Evolutionary conservation across 2,888 invertebrate genomes (phyloP), one percentile per base, ranked within the genome.

Genomic region (Polyploca ridens): DNA sequence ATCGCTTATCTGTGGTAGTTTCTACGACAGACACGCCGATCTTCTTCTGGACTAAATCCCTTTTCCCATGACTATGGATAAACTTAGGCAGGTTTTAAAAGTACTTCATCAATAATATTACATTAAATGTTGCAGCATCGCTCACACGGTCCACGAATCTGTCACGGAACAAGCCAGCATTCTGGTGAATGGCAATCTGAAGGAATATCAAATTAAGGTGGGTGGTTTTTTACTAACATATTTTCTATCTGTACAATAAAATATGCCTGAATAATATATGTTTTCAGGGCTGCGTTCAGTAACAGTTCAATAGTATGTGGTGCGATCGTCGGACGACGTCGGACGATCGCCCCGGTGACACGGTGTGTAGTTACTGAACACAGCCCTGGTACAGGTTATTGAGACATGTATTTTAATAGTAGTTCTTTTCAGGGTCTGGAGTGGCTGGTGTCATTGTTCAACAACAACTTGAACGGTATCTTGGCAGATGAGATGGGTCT

Each of bases 401-500:
- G 10, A 38, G 10, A 0, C 0, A 38, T 38, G 38, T 38, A 38
- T 38, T 7, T 61, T 58, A n/a, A 6, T 35, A 5, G 1, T 38
- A 16, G 57, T 54, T 57, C 65, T 67, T 70, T 6, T 1, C 72
- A 96, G 95, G 99, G 99, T 72, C 94, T 99, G 71, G 99, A 99
- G 91, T 99, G 99, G 99, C 94, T 99, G 86, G 99, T 99, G 1
- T 99, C 99, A 0, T 91, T 99, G 63, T 99, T 99, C 93, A 99
- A 99, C 90, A 99, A 99, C 90, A 99, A 99, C 89, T 93, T 99
- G 70, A 99, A 99, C 86, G 99, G 99, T 19, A 99, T 99, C 84
- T 94, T 99, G 76, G 99, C 99, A 64, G 99, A 99, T 90, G 99
- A 99, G 93, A 99, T 99, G 99, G 99, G 99, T 93, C 95, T 99